Evolutionary conservation across 2,888 invertebrate species (phyloP).

Genomic region (Bedellia somnulentella): DNA sequence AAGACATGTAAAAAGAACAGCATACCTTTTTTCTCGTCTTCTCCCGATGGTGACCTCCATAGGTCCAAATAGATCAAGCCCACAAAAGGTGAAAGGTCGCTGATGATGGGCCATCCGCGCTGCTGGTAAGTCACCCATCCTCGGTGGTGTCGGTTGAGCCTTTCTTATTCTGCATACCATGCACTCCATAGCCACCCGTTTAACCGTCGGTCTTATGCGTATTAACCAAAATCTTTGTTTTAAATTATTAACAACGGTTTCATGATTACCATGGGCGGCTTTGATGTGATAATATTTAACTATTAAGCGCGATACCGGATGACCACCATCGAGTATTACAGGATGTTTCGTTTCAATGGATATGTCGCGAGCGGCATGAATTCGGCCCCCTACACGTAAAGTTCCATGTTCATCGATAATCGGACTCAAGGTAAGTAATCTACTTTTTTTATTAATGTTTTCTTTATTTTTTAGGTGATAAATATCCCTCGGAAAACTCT

Average conservation of each 20-base stretch:
- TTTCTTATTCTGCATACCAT: constrained; percentile 6
- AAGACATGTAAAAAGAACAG: constrained; percentile 12
- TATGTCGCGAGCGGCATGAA: too few species aligned
- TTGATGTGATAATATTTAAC: constrained; percentile 9
- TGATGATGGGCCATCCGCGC: constrained; percentile 8
- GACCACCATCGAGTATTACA: constrained; percentile 8
- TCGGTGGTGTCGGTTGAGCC: constrained; percentile 1
- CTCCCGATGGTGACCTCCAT: constrained; percentile 10
- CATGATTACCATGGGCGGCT: constrained; percentile 9
- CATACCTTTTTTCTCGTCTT: constrained; percentile 9
- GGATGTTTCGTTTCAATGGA: too few species aligned
- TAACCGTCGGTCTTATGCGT: constrained; percentile 10
- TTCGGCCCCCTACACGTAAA: neutral
- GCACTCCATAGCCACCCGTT: constrained; percentile 4
- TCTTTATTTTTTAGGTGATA: neutral
- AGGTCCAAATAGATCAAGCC: constrained; percentile 11
- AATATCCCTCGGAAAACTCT: neutral
- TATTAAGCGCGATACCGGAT: constrained; percentile 6
- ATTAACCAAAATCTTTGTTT: constrained; percentile 13
- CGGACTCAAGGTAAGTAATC: neutral
- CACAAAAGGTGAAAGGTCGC: constrained; percentile 8
- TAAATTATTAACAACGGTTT: constrained; percentile 12
- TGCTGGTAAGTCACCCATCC: constrained; percentile 9
- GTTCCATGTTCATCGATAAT: neutral
- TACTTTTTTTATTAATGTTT: neutral